Base-by-base conservation (phyloP, 2,888 invertebrate species). In the Cenopis cana region DNA sequence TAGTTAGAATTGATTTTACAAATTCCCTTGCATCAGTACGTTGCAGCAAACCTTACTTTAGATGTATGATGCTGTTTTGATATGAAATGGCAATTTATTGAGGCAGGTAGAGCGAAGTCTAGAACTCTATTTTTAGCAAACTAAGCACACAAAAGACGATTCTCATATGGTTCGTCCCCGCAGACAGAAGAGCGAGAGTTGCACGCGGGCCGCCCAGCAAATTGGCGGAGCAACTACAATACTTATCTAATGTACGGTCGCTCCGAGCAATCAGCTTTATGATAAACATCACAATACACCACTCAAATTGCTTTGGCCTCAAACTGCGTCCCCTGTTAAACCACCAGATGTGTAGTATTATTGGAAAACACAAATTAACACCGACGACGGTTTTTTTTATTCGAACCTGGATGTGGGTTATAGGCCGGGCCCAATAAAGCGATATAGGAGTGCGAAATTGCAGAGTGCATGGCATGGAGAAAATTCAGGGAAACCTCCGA, bases 271-370 rank as follows among this genome's bases (percentile, higher is more conserved):
- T 67, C 71, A 66, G 71, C 61, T 66, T 70, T 67, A 67, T 71
- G 66, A 67, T 67, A 71, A 67, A 67, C 55, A 71, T 67, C 61
- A 71, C 61, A 67, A 67, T 71, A 55, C 71, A 65, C 33, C 52
- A 61, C 36, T 61, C 50, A 67, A 71, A 71, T 71, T 71, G 67
- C 66, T 67, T 55, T 66, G 70, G 70, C 70, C 70, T 71, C 66
- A 59, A 65, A 70, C 65, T 8, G n/a, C n/a, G 12, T n/a, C 55
- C 29, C 55, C 33, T 65, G 52, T 65, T 18, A 66, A 10, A 38
- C 36, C 36, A 54, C 38, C 50, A 36, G 12, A 36, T 62, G 10
- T 10, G 24, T 46, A 14, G n/a, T n/a, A 29, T 55, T n/a, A n/a
- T 55, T n/a, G 24, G 14, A 55, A 29, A 29, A 54, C 14, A 29